Base-by-base conservation (phyloP, 30 jellyfish, hydroid and myxozoan species). In the Cassiopea xamachana region DNA sequence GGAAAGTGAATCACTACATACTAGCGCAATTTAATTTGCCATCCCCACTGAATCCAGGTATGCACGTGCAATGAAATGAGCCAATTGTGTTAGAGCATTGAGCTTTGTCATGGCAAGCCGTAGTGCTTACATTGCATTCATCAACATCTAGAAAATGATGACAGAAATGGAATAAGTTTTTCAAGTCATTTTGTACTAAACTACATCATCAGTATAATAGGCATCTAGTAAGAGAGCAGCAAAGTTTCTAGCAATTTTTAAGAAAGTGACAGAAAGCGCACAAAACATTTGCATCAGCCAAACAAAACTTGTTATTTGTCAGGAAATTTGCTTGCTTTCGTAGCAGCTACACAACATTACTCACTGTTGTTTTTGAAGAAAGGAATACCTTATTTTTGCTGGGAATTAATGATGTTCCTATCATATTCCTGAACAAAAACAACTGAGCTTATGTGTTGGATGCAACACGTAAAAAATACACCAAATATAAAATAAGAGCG, bases 41-140 rank as follows among this genome's bases (percentile, higher is more conserved):
- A 46, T 75, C 84, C 10, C 84, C 84, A 19, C 51, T 75, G 67
- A 75, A 75, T 27, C 84, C 84, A 27, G 84, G 17, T 75, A 13
- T 75, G n/a, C 84, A 75, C 27, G 84, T 8, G 67, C 84, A 75
- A 18, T 3, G 27, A 27, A 44, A 76, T 13, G 85, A 76, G 12
- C 85, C 85, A 1, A 76, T 15, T 49, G 48, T 76, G 45, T 76
- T 76, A 7, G 73, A 46, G 14, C 85, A 76, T 43, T 69, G 45
- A 3, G 85, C 85, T 14, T 76, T 19, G 1, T 69, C 9, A 47
- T 76, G 61, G 46, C 84, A 75, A 71, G 17, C 49, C 0, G 51
- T 48, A 71, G 17, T 1, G 46, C 49, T 71, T 7, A 19, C 46
- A 45, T n/a, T 2, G 27, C 84, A 75, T 44, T 75, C 84, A 75